Evolutionary conservation across 2,888 invertebrate genomes (phyloP), one percentile per base, ranked within the genome.

Genomic region (Lasiommata megera): DNA sequence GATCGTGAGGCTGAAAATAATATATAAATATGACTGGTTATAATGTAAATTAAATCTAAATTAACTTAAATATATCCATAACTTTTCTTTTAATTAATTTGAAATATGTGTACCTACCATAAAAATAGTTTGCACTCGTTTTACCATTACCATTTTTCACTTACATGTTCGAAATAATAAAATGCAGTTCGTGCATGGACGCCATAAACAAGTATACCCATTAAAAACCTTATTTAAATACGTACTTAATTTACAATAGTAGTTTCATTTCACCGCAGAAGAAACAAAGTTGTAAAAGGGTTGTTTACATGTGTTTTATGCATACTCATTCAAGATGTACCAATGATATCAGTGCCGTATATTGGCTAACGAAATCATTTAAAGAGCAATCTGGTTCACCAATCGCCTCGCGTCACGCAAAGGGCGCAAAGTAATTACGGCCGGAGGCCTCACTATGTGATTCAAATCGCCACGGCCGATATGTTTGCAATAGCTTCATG

Each of bases 371-470:
- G 46, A 56, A 62, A 60, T 60, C 55, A 57, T 58, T 62, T 60
- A 62, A 52, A 54, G 52, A 48, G 53, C 60, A 54, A 55, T 61
- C 59, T 60, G 46, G 61, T 61, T 61, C 62, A 50, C 40, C 56
- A 60, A 62, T 56, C 56, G 48, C 53, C 36, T 40, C 53, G 47
- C 57, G 65, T 60, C 65, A 65, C 63, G 63, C 63, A 46, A 65
- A 56, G 59, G 61, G 40, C 58, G 56, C 48, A 56, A 53, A 62
- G 57, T 63, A 60, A 60, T 60, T 52, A 56, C 37, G 57, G 56
- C 56, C 55, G 48, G 52, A 53, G 58, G 63, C 59, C 54, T 54
- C 46, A 48, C 55, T 54, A 48, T 55, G 58, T 37, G 47, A 34
- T 51, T 43, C 47, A 54, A 44, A 54, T 53, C 52, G 36, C 41